Conservation (phyloP, 1,140 invertebrate genomes). For the Hermatobates lingyangjiaoensis region DNA sequence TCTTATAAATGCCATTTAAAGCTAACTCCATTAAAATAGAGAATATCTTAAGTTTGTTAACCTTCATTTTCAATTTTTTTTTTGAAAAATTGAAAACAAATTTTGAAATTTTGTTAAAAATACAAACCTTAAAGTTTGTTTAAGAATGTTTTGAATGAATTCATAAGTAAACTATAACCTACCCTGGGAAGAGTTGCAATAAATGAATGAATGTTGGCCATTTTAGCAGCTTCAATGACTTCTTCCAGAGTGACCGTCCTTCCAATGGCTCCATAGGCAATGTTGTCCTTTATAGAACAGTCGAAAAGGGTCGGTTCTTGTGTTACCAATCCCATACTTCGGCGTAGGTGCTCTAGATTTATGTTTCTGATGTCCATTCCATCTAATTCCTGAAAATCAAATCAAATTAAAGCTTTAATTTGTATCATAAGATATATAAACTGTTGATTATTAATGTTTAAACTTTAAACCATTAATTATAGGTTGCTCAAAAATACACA, state of each 20-base stretch:
- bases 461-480: neutral
- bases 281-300: slow-evolving; percentile 54
- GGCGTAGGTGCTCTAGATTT: slow-evolving; percentile 47
- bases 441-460: neutral
- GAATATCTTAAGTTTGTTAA: too few relatives aligned
- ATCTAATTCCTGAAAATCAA: slow-evolving; percentile 6
- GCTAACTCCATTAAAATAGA: too few relatives aligned
- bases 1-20: too few relatives aligned
- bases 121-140: too few relatives aligned
- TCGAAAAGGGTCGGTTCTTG: slow-evolving; percentile 65
- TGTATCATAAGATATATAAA: slow-evolving; percentile 14
- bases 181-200: slow-evolving; percentile 56
- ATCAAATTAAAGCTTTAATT: slow-evolving; percentile 23
- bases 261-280: slow-evolving; percentile 40
- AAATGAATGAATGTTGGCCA: slow-evolving; percentile 74
- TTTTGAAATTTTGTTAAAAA: too few relatives aligned
- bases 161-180: slow-evolving; percentile 19
- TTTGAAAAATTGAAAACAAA: neutral
- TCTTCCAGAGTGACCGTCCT: slow-evolving; percentile 34
- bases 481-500: neutral
- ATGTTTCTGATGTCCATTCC: slow-evolving; percentile 39
- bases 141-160: neutral
- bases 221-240: slow-evolving; percentile 58
- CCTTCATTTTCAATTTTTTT: neutral
- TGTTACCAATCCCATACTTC: slow-evolving; percentile 52